A percentile compares a stretch with the other conserved stretches of the same genome.
Conservation (phyloP, 2,113 vertebrate species). For the Dipodomys stephensi region DNA sequence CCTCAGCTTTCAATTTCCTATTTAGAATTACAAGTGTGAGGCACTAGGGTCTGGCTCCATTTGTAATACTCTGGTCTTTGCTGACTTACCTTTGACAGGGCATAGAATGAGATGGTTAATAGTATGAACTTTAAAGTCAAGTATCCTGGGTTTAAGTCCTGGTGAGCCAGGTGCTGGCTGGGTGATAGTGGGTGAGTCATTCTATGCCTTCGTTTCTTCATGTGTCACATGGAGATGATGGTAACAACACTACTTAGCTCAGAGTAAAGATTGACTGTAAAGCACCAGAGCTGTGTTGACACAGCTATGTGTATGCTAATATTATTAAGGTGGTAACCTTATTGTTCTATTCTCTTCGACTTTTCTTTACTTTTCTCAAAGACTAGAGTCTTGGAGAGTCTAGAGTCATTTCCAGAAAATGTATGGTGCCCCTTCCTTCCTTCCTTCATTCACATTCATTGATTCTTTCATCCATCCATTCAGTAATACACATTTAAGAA, state of each 20-base stretch:
- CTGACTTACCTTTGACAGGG: neutral
- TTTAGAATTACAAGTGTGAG: too few relatives aligned
- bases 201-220: neutral
- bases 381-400: neutral
- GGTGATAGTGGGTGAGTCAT: neutral
- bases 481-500: neutral
- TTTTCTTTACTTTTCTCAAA: neutral
- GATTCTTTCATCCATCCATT: neutral
- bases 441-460: neutral
- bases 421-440: neutral
- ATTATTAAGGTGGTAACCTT: neutral
- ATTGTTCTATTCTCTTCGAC: neutral
- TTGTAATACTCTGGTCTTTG: neutral
- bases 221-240: neutral
- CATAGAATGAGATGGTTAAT: neutral
- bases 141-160: neutral
- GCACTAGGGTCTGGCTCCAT: neutral
- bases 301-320: neutral
- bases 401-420: neutral
- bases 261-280: neutral
- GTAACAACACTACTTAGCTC: neutral
- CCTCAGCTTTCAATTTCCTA: too few relatives aligned
- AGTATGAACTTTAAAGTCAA: neutral
- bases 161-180: neutral
- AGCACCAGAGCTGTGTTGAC: neutral